A percentile compares a stretch with the other conserved stretches of the same genome.
These are phyloP conservation scores for Caprella mutica DNA, from an alignment of 2,888 invertebrate genomes.

Conservation along the genomic window DNA sequence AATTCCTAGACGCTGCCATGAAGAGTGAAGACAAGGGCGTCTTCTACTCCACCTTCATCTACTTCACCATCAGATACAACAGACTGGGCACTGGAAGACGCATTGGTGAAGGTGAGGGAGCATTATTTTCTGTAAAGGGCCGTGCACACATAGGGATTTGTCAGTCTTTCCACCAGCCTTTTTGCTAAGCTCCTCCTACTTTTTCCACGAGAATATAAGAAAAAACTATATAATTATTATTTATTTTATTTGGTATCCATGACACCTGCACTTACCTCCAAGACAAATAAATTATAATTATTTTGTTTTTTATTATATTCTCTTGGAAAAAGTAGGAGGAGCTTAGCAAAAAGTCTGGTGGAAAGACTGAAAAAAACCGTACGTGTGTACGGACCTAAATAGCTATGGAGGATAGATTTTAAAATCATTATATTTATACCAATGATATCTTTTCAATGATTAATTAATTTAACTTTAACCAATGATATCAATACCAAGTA, in stretches of 20 bases:
- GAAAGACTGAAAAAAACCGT: too few relatives aligned
- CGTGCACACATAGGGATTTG: slow-evolving; percentile 56
- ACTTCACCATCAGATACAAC: slow-evolving; percentile 52
- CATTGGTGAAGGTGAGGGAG: slow-evolving; percentile 23
- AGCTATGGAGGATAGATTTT: background rate
- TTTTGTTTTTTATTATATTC: background rate
- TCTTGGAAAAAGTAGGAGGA: too few relatives aligned
- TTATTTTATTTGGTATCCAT: too few relatives aligned
- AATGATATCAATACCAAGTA: too few relatives aligned
- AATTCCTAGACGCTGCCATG: slow-evolving; percentile 71
- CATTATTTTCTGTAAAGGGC: background rate
- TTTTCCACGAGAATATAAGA: slow-evolving; percentile 6
- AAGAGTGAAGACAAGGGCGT: slow-evolving; percentile 51
- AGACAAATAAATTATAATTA: background rate
- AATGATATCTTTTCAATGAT: too few relatives aligned
- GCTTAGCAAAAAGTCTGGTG: too few relatives aligned
- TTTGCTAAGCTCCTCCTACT: slow-evolving; percentile 39
- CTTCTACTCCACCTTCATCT: slow-evolving; percentile 60
- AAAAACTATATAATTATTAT: background rate
- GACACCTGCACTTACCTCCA: background rate
- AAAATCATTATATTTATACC: background rate
- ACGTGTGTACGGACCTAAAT: too few relatives aligned
- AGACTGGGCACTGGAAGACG: slow-evolving; percentile 44
- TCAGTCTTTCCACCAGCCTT: slow-evolving; percentile 48
- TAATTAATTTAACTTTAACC: too few relatives aligned